These are phyloP conservation scores for Phaedon cochleariae DNA, from an alignment of 2,888 invertebrate species.

Conservation along the genomic window DNA sequence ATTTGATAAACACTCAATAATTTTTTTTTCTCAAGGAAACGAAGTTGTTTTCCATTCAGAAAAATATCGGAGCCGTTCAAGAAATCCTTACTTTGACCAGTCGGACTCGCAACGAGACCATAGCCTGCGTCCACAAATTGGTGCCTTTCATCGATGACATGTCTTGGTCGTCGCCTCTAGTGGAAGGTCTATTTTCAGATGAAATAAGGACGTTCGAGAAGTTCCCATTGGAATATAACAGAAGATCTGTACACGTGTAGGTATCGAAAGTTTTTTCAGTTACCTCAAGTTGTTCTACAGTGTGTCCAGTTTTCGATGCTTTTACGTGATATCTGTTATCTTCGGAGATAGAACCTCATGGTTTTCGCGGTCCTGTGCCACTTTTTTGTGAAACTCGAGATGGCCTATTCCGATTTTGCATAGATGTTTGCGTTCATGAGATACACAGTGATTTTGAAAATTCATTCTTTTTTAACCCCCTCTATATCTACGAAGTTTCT, in stretches of 20 bases:
- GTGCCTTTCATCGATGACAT: conserved; percentile 37
- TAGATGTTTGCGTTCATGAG: no score
- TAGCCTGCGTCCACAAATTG: conserved; percentile 36
- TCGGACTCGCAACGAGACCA: conserved; percentile 31
- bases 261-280: no score
- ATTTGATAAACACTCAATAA: neutral
- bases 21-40: conserved; percentile 18
- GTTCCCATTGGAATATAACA: conserved; percentile 45
- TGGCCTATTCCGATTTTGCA: no score
- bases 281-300: no score
- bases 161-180: conserved; percentile 39
- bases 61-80: conserved; percentile 27
- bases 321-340: no score
- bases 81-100: conserved; percentile 29
- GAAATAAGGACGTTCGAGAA: conserved; percentile 41
- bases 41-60: conserved; percentile 31
- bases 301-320: no score
- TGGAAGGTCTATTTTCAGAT: conserved; percentile 27
- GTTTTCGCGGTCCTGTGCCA: no score
- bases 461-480: no score
- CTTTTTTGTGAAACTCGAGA: no score
- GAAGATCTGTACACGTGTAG: conserved; percentile 40
- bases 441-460: no score
- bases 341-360: no score
- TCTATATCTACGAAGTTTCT: no score